Conservation (phyloP, 1,140 invertebrate species). For the Anagrus nilaparvatae region DNA sequence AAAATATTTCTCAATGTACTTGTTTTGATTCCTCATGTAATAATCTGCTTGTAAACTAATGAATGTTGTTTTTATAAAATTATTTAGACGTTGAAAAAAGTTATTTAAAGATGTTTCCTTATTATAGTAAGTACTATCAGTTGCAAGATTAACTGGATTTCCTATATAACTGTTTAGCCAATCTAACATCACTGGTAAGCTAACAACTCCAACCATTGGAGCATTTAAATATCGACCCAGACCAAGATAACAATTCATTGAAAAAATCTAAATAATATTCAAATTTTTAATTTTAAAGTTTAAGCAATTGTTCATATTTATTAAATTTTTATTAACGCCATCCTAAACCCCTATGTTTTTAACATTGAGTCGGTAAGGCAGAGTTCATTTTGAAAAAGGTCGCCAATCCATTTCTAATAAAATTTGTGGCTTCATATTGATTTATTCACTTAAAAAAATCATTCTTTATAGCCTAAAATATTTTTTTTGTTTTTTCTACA, state of each 20-base stretch:
- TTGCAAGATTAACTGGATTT: slow-evolving; percentile 44
- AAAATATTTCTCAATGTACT: slow-evolving; percentile 31
- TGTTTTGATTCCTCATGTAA: slow-evolving; percentile 14
- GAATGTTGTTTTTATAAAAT: not conserved
- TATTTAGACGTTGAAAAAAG: slow-evolving; percentile 46
- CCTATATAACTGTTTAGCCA: slow-evolving; percentile 50
- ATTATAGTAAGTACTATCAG: slow-evolving; percentile 40
- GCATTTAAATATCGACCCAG: slow-evolving; percentile 46
- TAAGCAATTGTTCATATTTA: too few relatives aligned
- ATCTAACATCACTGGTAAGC: slow-evolving; percentile 40
- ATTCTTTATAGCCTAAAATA: too few relatives aligned
- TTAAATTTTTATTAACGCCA: too few relatives aligned
- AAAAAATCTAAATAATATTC: too few relatives aligned
- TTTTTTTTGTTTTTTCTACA: too few relatives aligned
- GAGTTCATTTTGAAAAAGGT: too few relatives aligned
- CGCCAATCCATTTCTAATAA: too few relatives aligned
- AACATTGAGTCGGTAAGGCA: too few relatives aligned
- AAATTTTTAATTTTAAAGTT: too few relatives aligned
- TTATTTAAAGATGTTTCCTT: slow-evolving; percentile 47
- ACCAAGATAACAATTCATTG: slow-evolving; percentile 39
- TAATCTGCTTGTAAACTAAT: slow-evolving; percentile 9
- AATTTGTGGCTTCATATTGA: too few relatives aligned
- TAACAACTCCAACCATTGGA: slow-evolving; percentile 47
- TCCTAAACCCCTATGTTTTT: too few relatives aligned
- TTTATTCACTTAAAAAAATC: too few relatives aligned